Conservation (phyloP, 2,797 vertebrate species). For the Amblyopsis hoosieri region DNA sequence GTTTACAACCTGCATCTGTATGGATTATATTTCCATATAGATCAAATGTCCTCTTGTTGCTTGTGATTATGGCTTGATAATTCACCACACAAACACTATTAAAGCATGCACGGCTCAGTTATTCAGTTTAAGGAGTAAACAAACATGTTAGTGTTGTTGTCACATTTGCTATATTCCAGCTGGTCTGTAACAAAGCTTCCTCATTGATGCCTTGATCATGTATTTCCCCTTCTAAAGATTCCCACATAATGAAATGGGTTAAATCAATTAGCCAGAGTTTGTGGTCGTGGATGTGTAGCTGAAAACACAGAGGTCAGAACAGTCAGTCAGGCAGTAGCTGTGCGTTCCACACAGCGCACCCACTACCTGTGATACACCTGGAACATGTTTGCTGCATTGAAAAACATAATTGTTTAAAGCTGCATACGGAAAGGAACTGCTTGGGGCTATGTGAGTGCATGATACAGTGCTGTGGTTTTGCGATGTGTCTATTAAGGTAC, state of each 20-base stretch:
- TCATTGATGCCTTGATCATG: slow-evolving; percentile 21
- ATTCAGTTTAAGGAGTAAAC: too few relatives aligned
- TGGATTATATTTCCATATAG: not conserved
- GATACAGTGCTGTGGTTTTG: slow-evolving; percentile 44
- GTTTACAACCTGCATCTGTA: too few relatives aligned
- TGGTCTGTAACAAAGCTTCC: not conserved
- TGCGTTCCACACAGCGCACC: slow-evolving; percentile 9
- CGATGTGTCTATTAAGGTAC: slow-evolving; percentile 30
- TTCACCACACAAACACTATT: not conserved
- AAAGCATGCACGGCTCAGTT: too few relatives aligned
- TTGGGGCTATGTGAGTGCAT: slow-evolving; percentile 30
- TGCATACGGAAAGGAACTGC: slow-evolving; percentile 52
- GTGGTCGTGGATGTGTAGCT: slow-evolving; percentile 1
- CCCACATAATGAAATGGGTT: slow-evolving; percentile 3
- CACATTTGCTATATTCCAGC: too few relatives aligned
- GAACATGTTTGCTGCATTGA: slow-evolving; percentile 62
- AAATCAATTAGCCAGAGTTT: slow-evolving; percentile 15
- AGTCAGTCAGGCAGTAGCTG: slow-evolving; percentile 4
- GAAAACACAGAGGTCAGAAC: slow-evolving; percentile 4
- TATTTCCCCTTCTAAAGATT: not conserved
- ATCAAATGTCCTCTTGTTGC: not conserved
- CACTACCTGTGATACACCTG: slow-evolving; percentile 57
- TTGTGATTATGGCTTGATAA: not conserved
- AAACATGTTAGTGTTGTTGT: too few relatives aligned
- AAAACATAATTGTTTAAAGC: slow-evolving; percentile 70